Conservation (phyloP, 2,113 vertebrate species). For the Gopherus flavomarginatus region DNA sequence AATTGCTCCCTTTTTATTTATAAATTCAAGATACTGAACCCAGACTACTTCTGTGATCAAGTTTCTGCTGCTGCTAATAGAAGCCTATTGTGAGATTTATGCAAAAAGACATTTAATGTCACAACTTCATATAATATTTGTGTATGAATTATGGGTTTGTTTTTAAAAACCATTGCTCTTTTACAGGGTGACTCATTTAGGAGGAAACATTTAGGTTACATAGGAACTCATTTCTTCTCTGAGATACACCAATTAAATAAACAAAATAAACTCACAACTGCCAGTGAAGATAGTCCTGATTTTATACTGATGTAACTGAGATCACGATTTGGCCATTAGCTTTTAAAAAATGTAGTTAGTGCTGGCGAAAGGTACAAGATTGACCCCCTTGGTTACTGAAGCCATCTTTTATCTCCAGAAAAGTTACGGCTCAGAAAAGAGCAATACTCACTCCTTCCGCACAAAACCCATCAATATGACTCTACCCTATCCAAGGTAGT, state of each 20-base stretch:
- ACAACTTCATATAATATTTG: slow-evolving; percentile 7
- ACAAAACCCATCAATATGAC: not conserved
- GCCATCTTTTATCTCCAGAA: not conserved
- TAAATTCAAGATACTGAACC: not conserved
- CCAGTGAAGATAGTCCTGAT: not conserved
- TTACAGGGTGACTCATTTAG: not conserved
- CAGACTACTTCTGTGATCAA: not conserved
- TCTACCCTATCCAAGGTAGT: not conserved
- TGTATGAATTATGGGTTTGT: slow-evolving; percentile 3
- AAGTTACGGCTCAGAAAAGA: not conserved
- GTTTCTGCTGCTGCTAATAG: slow-evolving; percentile 11
- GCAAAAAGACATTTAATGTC: slow-evolving; percentile 9
- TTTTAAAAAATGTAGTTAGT: not conserved
- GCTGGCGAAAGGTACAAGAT: not conserved
- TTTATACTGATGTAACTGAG: not conserved
- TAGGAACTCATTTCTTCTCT: not conserved
- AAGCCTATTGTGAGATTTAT: not conserved
- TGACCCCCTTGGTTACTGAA: not conserved
- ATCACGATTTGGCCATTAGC: not conserved
- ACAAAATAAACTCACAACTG: not conserved
- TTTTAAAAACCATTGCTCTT: not conserved
- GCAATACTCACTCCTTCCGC: fast-evolving
- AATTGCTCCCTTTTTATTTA: slow-evolving; percentile 14
- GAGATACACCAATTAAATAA: not conserved
- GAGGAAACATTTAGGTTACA: not conserved